These are phyloP conservation scores for Eudorcas thomsonii DNA, from an alignment of 2,113 vertebrate genomes.

Conservation along the genomic window DNA sequence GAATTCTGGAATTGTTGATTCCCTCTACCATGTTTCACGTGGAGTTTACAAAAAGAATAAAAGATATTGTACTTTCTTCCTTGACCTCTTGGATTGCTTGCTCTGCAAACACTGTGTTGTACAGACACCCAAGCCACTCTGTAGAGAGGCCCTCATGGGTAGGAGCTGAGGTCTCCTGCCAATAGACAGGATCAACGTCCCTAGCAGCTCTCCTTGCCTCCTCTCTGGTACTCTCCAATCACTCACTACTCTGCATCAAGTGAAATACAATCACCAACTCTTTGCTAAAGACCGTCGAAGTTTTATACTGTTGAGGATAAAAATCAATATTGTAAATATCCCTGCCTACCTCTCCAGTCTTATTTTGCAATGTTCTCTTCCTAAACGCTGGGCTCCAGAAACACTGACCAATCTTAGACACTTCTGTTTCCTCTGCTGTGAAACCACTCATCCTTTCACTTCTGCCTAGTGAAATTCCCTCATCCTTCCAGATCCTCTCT, in stretches of 20 bases:
- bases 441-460: not conserved
- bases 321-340: not conserved
- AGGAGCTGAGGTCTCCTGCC: not conserved
- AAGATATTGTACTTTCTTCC: not conserved
- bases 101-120: not conserved
- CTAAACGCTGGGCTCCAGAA: not conserved
- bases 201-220: not conserved
- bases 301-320: not conserved
- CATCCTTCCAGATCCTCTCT: not conserved
- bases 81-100: not conserved
- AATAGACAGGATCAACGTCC: not conserved
- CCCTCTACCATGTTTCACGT: not conserved
- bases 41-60: not conserved
- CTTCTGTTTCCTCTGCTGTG: not conserved
- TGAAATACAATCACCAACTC: not conserved
- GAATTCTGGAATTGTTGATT: not conserved
- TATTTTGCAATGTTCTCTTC: not conserved
- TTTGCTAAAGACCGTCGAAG: not conserved
- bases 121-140: not conserved
- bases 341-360: not conserved
- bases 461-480: not conserved
- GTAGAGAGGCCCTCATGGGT: not conserved
- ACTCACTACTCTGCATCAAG: not conserved
- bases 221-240: not conserved
- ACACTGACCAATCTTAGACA: not conserved